Percentiles rank a stretch among this genome's conserved stretches.
These are phyloP conservation scores for Ennomos erosarius DNA, from an alignment of 2,888 invertebrate genomes.

Conservation along the genomic window DNA sequence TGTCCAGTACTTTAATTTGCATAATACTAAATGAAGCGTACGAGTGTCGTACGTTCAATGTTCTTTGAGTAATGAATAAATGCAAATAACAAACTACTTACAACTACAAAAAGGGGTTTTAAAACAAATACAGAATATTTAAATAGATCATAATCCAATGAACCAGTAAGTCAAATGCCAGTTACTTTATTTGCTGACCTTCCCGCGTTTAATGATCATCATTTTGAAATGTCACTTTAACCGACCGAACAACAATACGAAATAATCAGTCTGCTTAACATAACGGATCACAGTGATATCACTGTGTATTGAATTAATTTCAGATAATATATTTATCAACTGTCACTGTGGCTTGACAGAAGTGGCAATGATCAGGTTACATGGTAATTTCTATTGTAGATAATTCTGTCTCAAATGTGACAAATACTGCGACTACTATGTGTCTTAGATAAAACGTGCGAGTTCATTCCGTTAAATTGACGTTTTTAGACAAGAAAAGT, in stretches of 20 bases:
- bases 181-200: constrained; percentile 9
- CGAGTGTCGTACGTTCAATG: too few relatives aligned
- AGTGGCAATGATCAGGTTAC: constrained; percentile 26
- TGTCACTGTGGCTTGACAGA: constrained; percentile 17
- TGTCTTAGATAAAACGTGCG: too few relatives aligned
- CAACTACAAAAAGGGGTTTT: background rate
- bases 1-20: too few relatives aligned
- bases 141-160: too few relatives aligned
- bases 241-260: constrained; percentile 6
- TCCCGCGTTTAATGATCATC: constrained; percentile 23
- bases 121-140: background rate
- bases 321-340: constrained; percentile 25
- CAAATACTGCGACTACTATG: too few relatives aligned
- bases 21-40: too few relatives aligned
- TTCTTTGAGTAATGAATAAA: too few relatives aligned
- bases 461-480: too few relatives aligned
- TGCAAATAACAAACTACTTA: background rate
- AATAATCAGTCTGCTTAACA: constrained; percentile 16
- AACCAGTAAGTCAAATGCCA: too few relatives aligned
- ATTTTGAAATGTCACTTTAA: constrained; percentile 30
- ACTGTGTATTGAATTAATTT: constrained; percentile 18
- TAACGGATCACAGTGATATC: constrained; percentile 22
- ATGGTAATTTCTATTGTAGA: constrained; percentile 24
- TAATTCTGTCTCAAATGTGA: constrained; percentile 21
- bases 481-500: too few relatives aligned